Conservation (phyloP, 2,888 invertebrate genomes). For the Tetramorium bicarinatum region DNA sequence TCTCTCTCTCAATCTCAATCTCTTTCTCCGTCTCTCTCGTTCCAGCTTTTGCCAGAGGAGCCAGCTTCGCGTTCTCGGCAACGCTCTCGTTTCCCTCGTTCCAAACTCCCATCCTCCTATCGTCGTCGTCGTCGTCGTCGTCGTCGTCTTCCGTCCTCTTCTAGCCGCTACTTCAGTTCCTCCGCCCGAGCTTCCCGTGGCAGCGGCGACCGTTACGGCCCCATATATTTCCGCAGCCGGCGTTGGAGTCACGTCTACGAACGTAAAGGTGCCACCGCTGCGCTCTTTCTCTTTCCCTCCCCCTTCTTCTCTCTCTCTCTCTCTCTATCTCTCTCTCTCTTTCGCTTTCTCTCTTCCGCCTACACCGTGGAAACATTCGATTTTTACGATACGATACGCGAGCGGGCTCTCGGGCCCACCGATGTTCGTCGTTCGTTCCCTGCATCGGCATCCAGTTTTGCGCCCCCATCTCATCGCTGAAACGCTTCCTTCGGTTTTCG, state of each 20-base stretch:
- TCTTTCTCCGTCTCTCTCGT: conserved; percentile 32
- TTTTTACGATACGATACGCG: conserved; percentile 82
- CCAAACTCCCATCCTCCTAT: conserved; percentile 55
- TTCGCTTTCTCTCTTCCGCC: conserved; percentile 75
- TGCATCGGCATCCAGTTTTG: conserved; percentile 72
- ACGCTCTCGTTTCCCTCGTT: conserved; percentile 52
- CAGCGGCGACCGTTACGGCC: conserved; percentile 79
- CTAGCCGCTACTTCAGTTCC: conserved; percentile 65
- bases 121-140: conserved; percentile 41
- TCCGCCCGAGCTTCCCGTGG: conserved; percentile 70
- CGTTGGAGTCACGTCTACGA: conserved; percentile 78
- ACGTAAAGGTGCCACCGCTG: conserved; percentile 79
- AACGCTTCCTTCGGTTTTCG: conserved; percentile 38
- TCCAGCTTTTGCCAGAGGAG: conserved; percentile 34
- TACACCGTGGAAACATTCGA: conserved; percentile 83
- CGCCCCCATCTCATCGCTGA: conserved; percentile 59
- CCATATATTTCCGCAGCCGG: conserved; percentile 80
- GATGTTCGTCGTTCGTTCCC: conserved; percentile 58
- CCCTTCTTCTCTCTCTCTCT: background rate
- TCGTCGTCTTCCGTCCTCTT: conserved; percentile 48
- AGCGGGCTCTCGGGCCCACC: conserved; percentile 55
- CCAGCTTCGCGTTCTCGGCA: conserved; percentile 36
- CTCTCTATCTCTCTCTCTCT: background rate
- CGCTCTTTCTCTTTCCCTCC: conserved; percentile 53
- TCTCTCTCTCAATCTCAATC: background rate